These are phyloP conservation scores for Drosophila colorata DNA, from an alignment of 2,888 invertebrate genomes.

Conservation along the genomic window DNA sequence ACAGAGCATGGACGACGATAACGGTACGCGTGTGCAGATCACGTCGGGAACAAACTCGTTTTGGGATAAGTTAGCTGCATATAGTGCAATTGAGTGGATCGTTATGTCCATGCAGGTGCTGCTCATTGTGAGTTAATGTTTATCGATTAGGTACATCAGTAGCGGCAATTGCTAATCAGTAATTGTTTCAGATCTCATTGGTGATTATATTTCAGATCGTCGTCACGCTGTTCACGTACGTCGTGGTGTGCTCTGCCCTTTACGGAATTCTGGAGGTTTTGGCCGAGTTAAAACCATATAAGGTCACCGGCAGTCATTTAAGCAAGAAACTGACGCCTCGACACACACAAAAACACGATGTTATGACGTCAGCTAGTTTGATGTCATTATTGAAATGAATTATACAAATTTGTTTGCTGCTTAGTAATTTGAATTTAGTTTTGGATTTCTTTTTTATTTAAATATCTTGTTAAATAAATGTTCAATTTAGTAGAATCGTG, in stretches of 20 bases:
- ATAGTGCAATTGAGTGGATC: slow-evolving; percentile 18
- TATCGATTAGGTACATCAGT: slow-evolving; percentile 28
- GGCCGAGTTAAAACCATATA: slow-evolving; percentile 16
- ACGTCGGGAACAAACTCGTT: slow-evolving; percentile 16
- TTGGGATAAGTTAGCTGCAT: slow-evolving; percentile 4
- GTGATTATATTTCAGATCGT: slow-evolving; percentile 77
- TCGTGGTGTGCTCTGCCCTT: slow-evolving; percentile 65
- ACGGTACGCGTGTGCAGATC: neutral
- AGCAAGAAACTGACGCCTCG: slow-evolving; percentile 40
- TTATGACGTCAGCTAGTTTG: slow-evolving; percentile 65
- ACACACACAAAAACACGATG: neutral
- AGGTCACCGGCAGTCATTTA: slow-evolving; percentile 12
- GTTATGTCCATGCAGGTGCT: slow-evolving; percentile 19
- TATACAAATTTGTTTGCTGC: neutral
- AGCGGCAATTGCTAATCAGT: slow-evolving; percentile 29
- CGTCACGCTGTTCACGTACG: slow-evolving; percentile 66
- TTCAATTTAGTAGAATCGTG: no score
- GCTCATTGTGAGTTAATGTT: slow-evolving; percentile 58
- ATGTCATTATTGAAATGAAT: slow-evolving; percentile 49
- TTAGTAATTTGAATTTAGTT: no score
- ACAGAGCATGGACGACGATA: neutral
- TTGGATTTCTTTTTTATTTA: no score
- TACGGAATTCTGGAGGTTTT: slow-evolving; percentile 61
- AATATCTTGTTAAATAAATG: no score
- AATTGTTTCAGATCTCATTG: slow-evolving; percentile 65